Base-by-base conservation (phyloP, 2,113 vertebrate genomes). In the Clarias magur region DNA sequence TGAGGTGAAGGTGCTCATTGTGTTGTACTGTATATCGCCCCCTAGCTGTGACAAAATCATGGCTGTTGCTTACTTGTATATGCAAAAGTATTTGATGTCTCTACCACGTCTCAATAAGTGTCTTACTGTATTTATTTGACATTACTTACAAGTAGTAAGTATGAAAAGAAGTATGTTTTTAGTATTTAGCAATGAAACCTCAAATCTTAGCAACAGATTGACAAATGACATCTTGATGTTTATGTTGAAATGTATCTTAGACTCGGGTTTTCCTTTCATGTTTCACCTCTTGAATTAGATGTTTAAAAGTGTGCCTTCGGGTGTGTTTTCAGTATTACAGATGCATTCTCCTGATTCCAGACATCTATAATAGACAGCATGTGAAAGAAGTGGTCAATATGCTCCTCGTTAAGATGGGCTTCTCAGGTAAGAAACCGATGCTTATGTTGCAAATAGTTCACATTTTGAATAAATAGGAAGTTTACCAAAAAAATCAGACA, bases 331-430 rank as follows among this genome's bases (percentile, higher is more conserved):
- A 99, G 98, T 99, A 99, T 95, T 99, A 99, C 91, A 96, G 98
- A 83, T 99, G 98, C 92, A 98, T 99, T 92, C 93, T 99, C 82
- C 92, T 99, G 87, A 97, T 99, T 86, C 97, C 98, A 65, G 97
- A 99, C 90, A 99, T 99, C 90, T 99, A 98, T 91, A 99, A 98
- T 93, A 96, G 98, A 78, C 97, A 97, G 79, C 98, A 99, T 0
- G 95, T 99, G 87, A 99, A 99, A 91, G 98, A 98, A 87, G 82
- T 99, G 85, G 97, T 99, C 80, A 98, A 97, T 92, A 97, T 99
- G 97, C 95, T 98, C 88, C 94, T 99, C 63, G 94, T 97, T 91
- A 97, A 97, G 93, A 97, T 99, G 95, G 97, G 97, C 65, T 99
- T 99, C 91, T 98, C 98, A 95, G 98, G 98, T 99, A 96, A 90